Conservation (phyloP, 2,797 vertebrate genomes). For the Gallinago nigripennis region DNA sequence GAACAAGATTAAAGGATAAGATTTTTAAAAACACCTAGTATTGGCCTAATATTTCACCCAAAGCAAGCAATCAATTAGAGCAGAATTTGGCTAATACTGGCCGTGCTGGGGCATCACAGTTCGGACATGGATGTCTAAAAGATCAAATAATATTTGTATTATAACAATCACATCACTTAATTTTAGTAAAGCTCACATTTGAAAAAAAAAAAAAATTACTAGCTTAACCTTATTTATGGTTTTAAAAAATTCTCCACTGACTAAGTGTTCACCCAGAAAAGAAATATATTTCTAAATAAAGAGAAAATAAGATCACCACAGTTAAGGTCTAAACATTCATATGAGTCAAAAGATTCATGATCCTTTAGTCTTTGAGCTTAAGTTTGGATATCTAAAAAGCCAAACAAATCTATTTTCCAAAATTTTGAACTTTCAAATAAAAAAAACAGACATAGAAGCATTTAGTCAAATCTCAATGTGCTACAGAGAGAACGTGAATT, state of each 20-base stretch:
- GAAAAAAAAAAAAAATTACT: background rate
- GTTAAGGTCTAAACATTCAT: background rate
- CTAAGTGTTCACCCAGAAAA: background rate
- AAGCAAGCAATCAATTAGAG: background rate
- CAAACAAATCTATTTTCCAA: background rate
- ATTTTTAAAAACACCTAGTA: background rate
- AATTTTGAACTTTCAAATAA: background rate
- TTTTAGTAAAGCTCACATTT: background rate
- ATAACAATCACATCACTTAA: background rate
- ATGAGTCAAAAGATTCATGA: background rate
- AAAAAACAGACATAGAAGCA: background rate
- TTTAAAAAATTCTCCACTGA: background rate
- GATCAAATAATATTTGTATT: background rate
- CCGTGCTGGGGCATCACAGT: background rate
- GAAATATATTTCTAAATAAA: background rate
- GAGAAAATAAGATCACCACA: background rate
- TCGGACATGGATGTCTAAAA: background rate
- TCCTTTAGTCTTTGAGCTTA: background rate
- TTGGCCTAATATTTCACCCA: background rate
- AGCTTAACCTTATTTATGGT: background rate
- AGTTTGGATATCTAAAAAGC: background rate
- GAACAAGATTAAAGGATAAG: conserved; percentile 26
- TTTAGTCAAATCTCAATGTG: background rate
- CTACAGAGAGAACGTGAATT: background rate
- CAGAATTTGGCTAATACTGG: background rate